Evolutionary conservation across 2,888 invertebrate species (phyloP).

Genomic region (Pachydiplax longipennis): DNA sequence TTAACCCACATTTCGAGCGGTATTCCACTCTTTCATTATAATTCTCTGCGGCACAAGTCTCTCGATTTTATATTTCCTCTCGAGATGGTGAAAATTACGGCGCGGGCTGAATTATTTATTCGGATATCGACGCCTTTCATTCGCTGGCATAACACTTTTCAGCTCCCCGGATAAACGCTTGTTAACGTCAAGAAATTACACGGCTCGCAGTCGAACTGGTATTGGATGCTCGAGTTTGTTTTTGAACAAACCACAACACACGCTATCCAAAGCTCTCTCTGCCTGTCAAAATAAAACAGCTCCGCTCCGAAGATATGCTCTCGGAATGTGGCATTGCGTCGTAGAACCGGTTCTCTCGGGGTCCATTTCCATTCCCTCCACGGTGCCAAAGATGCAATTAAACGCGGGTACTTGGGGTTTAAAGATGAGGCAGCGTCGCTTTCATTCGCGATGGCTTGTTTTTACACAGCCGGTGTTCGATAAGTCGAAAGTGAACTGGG

Average conservation of each 20-base stretch:
- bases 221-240: constrained; percentile 2
- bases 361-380: background rate
- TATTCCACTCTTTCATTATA: background rate
- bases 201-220: background rate
- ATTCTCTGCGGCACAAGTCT: background rate
- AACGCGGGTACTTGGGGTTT: constrained; percentile 20
- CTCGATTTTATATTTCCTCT: background rate
- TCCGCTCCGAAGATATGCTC: constrained; percentile 16
- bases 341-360: constrained; percentile 25
- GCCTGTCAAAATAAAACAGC: constrained; percentile 42
- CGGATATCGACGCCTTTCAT: background rate
- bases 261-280: background rate
- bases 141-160: background rate
- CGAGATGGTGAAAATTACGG: background rate
- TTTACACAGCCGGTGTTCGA: too few relatives aligned
- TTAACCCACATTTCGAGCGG: background rate
- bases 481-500: background rate
- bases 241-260: constrained; percentile 34
- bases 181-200: background rate
- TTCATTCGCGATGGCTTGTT: background rate
- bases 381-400: constrained; percentile 23
- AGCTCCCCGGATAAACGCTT: background rate
- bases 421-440: background rate
- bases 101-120: background rate
- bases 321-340: constrained; percentile 34